Evolutionary conservation across 2,797 vertebrate species (phyloP).

Genomic region (Ptychadena robeensis): DNA sequence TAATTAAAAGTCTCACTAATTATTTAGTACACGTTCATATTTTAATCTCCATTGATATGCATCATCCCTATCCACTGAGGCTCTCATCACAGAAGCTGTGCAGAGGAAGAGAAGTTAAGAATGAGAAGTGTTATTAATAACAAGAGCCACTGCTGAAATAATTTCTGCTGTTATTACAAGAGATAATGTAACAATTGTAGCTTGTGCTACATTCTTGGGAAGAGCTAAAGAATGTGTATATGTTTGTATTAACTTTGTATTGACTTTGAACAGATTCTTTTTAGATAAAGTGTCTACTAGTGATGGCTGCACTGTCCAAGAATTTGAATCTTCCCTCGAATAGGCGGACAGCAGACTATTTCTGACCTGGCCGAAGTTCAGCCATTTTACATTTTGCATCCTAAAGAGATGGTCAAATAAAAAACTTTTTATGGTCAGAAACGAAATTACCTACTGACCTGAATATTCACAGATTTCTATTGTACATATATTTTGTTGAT

Average conservation of each 20-base stretch:
- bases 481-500: too few relatives aligned
- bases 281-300: too few relatives aligned
- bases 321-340: too few relatives aligned
- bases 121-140: conserved; percentile 40
- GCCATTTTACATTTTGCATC: too few relatives aligned
- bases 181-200: conserved; percentile 35
- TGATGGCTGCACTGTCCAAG: too few relatives aligned
- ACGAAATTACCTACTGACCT: too few relatives aligned
- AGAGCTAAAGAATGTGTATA: background rate
- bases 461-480: too few relatives aligned
- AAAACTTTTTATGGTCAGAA: too few relatives aligned
- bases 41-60: conserved; percentile 59
- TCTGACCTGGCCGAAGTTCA: too few relatives aligned
- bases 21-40: conserved; percentile 57
- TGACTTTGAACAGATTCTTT: background rate
- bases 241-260: background rate
- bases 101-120: conserved; percentile 4
- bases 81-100: conserved; percentile 31
- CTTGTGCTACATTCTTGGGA: background rate
- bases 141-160: conserved; percentile 1
- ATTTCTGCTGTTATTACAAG: conserved; percentile 36
- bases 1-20: conserved; percentile 59
- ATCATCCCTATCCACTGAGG: conserved; percentile 31
- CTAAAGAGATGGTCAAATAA: too few relatives aligned
- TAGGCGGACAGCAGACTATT: too few relatives aligned